Conservation (phyloP, 2,113 vertebrate genomes). For the Sinocyclocheilus grahami region DNA sequence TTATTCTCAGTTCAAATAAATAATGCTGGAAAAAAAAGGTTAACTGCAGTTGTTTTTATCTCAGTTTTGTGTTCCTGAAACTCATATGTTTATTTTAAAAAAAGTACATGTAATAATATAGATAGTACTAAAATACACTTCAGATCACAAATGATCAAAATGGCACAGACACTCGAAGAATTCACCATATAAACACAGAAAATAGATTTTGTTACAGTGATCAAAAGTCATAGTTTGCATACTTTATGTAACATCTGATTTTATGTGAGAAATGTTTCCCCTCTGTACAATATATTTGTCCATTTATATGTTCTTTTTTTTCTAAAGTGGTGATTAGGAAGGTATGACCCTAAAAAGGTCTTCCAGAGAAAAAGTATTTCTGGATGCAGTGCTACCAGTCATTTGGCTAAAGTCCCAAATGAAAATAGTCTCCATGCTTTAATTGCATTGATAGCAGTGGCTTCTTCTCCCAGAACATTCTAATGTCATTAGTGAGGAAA, state of each 20-base stretch:
- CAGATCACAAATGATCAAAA: no score
- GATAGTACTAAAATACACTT: no score
- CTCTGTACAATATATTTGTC: background rate
- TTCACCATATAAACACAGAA: no score
- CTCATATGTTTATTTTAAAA: no score
- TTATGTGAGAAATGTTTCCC: background rate
- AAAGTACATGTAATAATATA: no score
- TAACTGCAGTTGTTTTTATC: no score
- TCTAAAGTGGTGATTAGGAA: background rate
- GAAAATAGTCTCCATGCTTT: slow-evolving; percentile 27
- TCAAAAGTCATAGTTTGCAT: background rate
- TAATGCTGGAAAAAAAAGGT: no score
- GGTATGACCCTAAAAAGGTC: slow-evolving; percentile 1
- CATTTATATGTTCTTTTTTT: background rate
- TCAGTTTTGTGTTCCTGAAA: no score
- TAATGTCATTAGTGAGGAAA: slow-evolving; percentile 56
- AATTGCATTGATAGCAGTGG: slow-evolving; percentile 22
- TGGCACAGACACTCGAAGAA: no score
- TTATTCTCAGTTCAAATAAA: no score
- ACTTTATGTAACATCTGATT: background rate
- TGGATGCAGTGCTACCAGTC: background rate
- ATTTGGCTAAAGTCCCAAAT: slow-evolving; percentile 40
- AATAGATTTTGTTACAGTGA: background rate
- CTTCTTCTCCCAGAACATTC: slow-evolving; percentile 26
- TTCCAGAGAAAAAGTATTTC: background rate